Conservation (phyloP, 2,888 invertebrate species). For the Lordiphosa fenestrarum region DNA sequence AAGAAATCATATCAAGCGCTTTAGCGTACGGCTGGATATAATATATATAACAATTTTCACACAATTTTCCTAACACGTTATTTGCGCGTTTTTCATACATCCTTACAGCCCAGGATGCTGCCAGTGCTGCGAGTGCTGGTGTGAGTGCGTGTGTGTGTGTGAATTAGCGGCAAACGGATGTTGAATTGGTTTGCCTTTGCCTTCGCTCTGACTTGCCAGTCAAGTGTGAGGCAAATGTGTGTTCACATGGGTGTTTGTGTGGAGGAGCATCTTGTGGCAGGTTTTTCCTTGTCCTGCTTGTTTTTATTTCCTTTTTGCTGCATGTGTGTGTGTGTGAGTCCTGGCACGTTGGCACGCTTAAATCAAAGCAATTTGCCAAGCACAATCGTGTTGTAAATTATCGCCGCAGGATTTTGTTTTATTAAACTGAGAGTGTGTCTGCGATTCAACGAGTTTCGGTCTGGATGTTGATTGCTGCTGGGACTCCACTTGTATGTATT, state of each 20-base stretch:
- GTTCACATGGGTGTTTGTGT: conserved; percentile 14
- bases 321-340: conserved; percentile 25
- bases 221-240: conserved; percentile 52
- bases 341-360: conserved; percentile 69
- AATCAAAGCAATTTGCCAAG: conserved; percentile 75
- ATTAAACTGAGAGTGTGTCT: conserved; percentile 59
- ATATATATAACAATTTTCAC: conserved; percentile 75
- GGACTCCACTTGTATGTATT: conserved; percentile 15
- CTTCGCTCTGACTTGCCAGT: conserved; percentile 50
- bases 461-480: conserved; percentile 26
- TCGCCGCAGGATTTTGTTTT: conserved; percentile 74
- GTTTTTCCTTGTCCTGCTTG: conserved; percentile 54
- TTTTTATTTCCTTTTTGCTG: conserved; percentile 58
- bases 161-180: conserved; percentile 73
- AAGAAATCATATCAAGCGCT: conserved; percentile 67
- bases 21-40: conserved; percentile 63
- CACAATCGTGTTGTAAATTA: conserved; percentile 72
- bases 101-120: conserved; percentile 47
- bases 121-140: conserved; percentile 2
- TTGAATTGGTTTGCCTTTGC: conserved; percentile 71
- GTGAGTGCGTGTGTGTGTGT: conserved; percentile 43
- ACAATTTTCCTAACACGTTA: conserved; percentile 72
- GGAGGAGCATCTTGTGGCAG: conserved; percentile 65
- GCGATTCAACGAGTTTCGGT: conserved; percentile 25
- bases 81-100: conserved; percentile 72